Evolutionary conservation across 2,113 vertebrate species (phyloP).

Genomic region (Abramis brama): DNA sequence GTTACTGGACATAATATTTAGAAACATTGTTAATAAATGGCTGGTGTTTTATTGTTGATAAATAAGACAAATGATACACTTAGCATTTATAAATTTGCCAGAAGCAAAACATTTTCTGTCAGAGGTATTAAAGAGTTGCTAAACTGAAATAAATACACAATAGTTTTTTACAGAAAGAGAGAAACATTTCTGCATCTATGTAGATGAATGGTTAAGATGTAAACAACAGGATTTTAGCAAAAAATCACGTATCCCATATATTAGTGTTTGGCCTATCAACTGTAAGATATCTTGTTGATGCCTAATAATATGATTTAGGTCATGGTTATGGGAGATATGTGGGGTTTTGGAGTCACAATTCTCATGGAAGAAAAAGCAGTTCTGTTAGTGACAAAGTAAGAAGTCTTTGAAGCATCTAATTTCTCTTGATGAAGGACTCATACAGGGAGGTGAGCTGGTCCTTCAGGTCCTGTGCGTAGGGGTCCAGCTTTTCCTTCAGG

Average conservation of each 20-base stretch:
- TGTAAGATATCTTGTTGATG: neutral
- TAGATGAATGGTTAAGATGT: neutral
- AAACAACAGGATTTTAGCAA: neutral
- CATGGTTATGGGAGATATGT: neutral
- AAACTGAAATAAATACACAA: slow-evolving; percentile 30
- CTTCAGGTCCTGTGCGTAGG: slow-evolving; percentile 69
- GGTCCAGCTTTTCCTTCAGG: slow-evolving; percentile 64
- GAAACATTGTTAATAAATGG: neutral
- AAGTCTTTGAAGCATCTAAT: slow-evolving; percentile 51
- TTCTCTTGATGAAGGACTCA: slow-evolving; percentile 61
- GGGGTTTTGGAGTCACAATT: neutral
- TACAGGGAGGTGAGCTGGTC: slow-evolving; percentile 62
- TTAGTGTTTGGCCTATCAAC: neutral
- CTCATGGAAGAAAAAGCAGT: neutral
- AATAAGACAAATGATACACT: slow-evolving; percentile 32
- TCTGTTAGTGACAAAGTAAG: neutral
- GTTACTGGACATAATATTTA: neutral
- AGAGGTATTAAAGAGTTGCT: neutral
- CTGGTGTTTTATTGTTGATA: slow-evolving; percentile 46
- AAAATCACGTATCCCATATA: too few species aligned
- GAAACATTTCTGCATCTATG: neutral
- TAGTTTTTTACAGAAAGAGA: neutral
- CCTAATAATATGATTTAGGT: neutral
- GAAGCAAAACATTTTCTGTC: neutral
- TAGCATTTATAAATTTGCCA: neutral